Conservation (phyloP, 2,113 vertebrate species). For the Sminthopsis crassicaudata region DNA sequence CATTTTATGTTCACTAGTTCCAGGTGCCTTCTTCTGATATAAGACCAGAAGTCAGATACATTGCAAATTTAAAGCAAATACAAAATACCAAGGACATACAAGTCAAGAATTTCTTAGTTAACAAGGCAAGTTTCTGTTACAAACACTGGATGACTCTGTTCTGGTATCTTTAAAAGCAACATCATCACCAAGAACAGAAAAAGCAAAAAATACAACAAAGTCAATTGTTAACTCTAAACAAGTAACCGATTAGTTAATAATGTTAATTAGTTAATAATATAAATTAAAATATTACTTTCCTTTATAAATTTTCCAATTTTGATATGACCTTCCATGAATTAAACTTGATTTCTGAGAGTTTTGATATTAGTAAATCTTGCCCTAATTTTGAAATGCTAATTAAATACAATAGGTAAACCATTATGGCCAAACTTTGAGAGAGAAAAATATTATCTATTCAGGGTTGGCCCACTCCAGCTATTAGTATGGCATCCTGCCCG, state of each 20-base stretch:
- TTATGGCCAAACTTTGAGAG: background rate
- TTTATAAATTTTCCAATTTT: background rate
- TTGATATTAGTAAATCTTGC: background rate
- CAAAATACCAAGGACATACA: background rate
- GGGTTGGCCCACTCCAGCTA: background rate
- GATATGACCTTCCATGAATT: background rate
- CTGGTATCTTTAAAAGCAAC: background rate
- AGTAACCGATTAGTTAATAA: background rate
- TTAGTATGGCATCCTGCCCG: background rate
- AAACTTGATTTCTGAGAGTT: background rate
- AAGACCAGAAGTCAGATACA: background rate
- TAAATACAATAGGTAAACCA: background rate
- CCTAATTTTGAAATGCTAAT: background rate
- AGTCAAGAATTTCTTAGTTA: background rate
- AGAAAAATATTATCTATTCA: background rate
- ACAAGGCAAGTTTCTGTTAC: background rate
- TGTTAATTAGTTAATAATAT: background rate
- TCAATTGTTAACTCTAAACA: background rate
- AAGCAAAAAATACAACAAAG: background rate
- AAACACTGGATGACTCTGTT: background rate
- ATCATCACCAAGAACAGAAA: background rate
- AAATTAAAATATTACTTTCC: background rate
- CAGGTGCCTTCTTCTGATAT: background rate
- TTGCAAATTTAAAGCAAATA: background rate
- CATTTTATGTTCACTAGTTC: background rate